phyloP scores from a whole-genome alignment of 1,140 invertebrate species.

The Camponotus floridanus region DNA sequence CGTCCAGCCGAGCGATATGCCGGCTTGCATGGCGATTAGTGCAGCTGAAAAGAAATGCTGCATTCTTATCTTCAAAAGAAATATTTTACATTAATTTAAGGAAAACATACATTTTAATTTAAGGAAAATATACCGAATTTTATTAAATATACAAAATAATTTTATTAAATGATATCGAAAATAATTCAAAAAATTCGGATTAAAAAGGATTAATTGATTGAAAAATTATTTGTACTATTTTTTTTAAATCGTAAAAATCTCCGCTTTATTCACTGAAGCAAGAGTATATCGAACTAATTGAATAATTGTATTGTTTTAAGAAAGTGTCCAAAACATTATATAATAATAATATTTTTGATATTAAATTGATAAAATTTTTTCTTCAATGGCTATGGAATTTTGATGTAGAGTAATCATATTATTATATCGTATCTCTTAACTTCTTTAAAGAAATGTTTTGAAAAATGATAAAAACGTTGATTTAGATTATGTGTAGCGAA shows the following conservation, averaged over 20 bases:
- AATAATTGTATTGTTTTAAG: background rate
- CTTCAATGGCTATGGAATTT: background rate
- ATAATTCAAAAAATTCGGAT: background rate
- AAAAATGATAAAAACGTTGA: no score
- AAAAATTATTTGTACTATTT: no score
- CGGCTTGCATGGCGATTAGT: slow-evolving; percentile 86
- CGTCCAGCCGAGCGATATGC: slow-evolving; percentile 87
- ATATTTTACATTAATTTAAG: background rate
- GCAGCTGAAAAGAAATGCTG: slow-evolving; percentile 82
- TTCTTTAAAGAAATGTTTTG: no score
- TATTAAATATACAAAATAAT: background rate
- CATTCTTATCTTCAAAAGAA: background rate
- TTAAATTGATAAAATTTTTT: background rate
- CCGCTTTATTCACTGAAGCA: background rate
- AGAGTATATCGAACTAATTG: background rate
- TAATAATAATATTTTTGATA: background rate
- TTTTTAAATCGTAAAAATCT: background rate
- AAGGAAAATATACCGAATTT: background rate
- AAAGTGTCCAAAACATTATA: background rate
- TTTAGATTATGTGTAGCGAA: no score
- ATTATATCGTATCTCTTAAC: no score
- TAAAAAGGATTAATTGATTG: background rate
- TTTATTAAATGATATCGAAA: background rate
- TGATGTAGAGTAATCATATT: no score
- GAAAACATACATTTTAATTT: no score